phyloP scores from a whole-genome alignment of 2,888 invertebrate species.

The Melieria picta region DNA sequence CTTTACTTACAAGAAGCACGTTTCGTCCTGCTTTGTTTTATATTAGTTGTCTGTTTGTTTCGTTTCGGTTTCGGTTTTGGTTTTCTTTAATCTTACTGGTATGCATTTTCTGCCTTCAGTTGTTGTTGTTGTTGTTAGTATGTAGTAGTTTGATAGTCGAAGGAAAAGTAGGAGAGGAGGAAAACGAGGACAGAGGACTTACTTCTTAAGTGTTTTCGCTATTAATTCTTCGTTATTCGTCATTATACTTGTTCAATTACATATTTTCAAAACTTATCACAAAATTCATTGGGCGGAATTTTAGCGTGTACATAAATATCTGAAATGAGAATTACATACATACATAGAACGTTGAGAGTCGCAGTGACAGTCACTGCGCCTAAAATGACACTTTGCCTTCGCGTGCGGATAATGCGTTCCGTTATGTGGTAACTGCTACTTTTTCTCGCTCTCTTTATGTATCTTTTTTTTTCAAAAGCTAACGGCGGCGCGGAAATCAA shows the following conservation, averaged over 20 bases:
- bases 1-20: background rate
- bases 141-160: background rate
- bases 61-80: no score
- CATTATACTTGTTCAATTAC: constrained; percentile 33
- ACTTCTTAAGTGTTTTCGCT: constrained; percentile 1
- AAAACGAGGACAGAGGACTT: background rate
- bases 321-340: background rate
- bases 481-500: constrained; percentile 50
- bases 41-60: no score
- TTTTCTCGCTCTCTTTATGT: constrained; percentile 41
- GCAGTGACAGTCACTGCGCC: background rate
- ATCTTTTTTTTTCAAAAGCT: constrained; percentile 47
- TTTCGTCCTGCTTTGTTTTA: no score
- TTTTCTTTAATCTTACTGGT: background rate
- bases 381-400: background rate
- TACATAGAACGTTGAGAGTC: background rate
- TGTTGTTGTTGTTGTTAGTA: background rate
- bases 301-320: constrained; percentile 45
- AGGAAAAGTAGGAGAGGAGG: no score
- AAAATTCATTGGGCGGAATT: constrained; percentile 59
- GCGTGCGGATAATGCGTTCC: background rate
- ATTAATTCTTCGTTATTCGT: constrained; percentile 26
- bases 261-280: constrained; percentile 60
- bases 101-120: background rate
- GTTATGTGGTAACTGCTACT: no score